phyloP scores from a whole-genome alignment of 2,888 invertebrate species.

The Caenorhabditis sinica region DNA sequence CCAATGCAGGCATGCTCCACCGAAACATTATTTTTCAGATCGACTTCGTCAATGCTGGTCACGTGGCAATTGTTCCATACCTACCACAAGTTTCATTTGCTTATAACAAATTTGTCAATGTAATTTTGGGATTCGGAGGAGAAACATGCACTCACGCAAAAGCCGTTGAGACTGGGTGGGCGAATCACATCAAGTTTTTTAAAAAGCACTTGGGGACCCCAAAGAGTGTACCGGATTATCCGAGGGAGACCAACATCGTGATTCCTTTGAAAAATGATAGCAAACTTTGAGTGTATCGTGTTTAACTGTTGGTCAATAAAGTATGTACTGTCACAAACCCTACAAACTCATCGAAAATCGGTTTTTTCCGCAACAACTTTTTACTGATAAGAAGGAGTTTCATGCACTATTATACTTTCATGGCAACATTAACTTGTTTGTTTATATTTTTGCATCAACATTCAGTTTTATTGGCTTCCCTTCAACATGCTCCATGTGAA shows the following conservation, averaged over 20 bases:
- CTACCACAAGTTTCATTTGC: neutral
- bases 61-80: neutral
- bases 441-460: no score
- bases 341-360: no score
- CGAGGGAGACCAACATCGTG: neutral
- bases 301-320: no score
- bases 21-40: conserved; percentile 16
- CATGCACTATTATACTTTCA: no score
- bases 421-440: no score
- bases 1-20: neutral
- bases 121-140: neutral
- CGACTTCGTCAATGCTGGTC: conserved; percentile 22
- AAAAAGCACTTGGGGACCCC: neutral
- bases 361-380: no score
- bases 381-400: no score
- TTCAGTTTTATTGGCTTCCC: no score
- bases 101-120: neutral
- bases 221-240: neutral
- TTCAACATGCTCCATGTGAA: conserved; percentile 7
- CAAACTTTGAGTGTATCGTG: no score
- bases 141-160: neutral
- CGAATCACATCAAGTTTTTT: neutral
- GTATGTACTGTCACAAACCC: no score
- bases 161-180: neutral
- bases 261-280: neutral